Evolutionary conservation across 2,888 invertebrate genomes (phyloP).

Genomic region (Dynastes maya): DNA sequence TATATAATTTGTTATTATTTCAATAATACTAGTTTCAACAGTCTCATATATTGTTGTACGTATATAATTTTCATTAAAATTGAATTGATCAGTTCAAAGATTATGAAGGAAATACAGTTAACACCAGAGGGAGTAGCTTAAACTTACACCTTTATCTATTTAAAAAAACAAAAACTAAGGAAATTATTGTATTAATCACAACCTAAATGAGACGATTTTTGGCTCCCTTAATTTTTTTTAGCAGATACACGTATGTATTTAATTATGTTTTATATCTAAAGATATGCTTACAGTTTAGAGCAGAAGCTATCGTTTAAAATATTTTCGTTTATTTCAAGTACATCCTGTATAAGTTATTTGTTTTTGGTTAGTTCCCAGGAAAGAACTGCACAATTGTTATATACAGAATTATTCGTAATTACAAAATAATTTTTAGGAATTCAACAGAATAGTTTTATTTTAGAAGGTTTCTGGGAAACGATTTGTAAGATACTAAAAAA

Average conservation of each 20-base stretch:
- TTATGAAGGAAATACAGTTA: background rate
- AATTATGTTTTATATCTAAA: background rate
- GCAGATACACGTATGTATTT: slow-evolving; percentile 13
- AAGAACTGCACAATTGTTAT: too few relatives aligned
- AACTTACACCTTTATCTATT: background rate
- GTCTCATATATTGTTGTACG: slow-evolving; percentile 52
- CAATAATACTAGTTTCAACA: slow-evolving; percentile 52
- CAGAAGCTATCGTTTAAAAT: background rate
- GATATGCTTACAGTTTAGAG: background rate
- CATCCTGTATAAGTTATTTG: slow-evolving; percentile 2
- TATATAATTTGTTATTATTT: slow-evolving; percentile 47
- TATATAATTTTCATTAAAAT: slow-evolving; percentile 36
- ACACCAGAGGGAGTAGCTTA: background rate
- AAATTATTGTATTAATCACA: slow-evolving; percentile 21
- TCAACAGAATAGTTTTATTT: too few relatives aligned
- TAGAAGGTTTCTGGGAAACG: too few relatives aligned
- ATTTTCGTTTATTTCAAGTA: background rate
- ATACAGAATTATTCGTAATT: too few relatives aligned
- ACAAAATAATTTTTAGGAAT: too few relatives aligned
- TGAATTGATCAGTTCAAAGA: background rate
- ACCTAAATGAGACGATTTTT: slow-evolving; percentile 12
- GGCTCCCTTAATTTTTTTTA: background rate
- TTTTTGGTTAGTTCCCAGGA: too few relatives aligned
- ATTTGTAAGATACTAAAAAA: too few relatives aligned
- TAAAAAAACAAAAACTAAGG: background rate